Percentiles rank a stretch among this genome's conserved stretches.
phyloP scores from a whole-genome alignment of 2,888 invertebrate species.

The Ennomos erosarius region DNA sequence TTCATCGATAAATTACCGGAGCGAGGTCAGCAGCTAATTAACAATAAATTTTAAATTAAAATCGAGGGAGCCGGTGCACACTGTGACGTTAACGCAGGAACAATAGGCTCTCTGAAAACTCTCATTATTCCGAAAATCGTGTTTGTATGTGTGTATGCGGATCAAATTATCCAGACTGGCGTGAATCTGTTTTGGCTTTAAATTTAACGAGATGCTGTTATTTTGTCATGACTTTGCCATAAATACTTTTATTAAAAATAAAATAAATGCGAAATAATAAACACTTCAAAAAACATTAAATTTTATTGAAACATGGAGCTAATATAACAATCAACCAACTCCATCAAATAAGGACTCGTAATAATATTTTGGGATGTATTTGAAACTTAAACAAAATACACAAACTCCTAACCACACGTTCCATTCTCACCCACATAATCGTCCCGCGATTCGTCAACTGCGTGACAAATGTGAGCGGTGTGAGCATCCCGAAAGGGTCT shows the following conservation, averaged over 20 bases:
- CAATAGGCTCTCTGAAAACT: conserved; percentile 16
- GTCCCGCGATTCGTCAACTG: conserved; percentile 52
- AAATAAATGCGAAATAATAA: too few relatives aligned
- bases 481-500: conserved; percentile 46
- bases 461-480: conserved; percentile 61
- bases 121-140: conserved; percentile 19
- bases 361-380: neutral
- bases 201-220: conserved; percentile 26
- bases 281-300: neutral
- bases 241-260: too few relatives aligned
- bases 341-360: too few relatives aligned
- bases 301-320: too few relatives aligned
- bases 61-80: conserved; percentile 13
- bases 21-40: conserved; percentile 23
- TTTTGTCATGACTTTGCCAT: neutral
- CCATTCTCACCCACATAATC: conserved; percentile 35
- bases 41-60: conserved; percentile 27
- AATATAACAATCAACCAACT: too few relatives aligned
- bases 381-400: conserved; percentile 10
- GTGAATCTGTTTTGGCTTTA: conserved; percentile 22
- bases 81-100: conserved; percentile 15
- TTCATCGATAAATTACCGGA: conserved; percentile 18
- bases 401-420: conserved; percentile 18
- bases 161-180: conserved; percentile 11
- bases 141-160: conserved; percentile 8